Percentiles rank a stretch among this genome's conserved stretches.
Evolutionary conservation across 37 sponge, comb jelly and placozoan species (phyloP).

Genomic region (Sycon ciliatum): DNA sequence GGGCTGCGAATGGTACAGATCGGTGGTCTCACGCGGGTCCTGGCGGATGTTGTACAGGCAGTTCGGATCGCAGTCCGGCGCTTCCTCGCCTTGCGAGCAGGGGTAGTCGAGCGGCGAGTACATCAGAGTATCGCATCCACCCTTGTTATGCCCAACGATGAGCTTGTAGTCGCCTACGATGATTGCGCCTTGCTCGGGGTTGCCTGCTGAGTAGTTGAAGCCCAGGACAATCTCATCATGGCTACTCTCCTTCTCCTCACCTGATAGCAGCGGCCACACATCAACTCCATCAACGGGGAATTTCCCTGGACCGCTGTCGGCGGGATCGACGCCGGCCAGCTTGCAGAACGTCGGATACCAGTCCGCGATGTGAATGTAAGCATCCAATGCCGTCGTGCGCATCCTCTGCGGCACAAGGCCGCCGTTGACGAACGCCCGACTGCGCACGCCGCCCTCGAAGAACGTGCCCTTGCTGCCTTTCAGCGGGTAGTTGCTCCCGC

Average conservation of each 20-base stretch:
- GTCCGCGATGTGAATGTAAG: slow-evolving; percentile 36
- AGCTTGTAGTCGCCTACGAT: slow-evolving; percentile 28
- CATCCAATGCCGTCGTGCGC: neutral
- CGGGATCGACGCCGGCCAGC: slow-evolving; percentile 27
- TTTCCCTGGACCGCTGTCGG: slow-evolving; percentile 25
- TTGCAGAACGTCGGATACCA: slow-evolving; percentile 39
- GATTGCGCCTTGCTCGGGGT: slow-evolving; percentile 18
- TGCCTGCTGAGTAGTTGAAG: slow-evolving; percentile 16
- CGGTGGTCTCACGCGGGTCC: slow-evolving; percentile 21
- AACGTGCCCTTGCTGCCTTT: slow-evolving; percentile 33
- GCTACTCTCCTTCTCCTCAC: neutral
- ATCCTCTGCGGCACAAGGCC: no score
- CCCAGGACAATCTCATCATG: slow-evolving; percentile 34
- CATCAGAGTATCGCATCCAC: slow-evolving; percentile 27
- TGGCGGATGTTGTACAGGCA: slow-evolving; percentile 16
- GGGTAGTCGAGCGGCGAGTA: slow-evolving; percentile 20
- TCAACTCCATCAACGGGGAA: slow-evolving; percentile 35
- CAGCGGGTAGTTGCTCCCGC: slow-evolving; percentile 42
- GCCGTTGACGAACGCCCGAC: slow-evolving; percentile 32
- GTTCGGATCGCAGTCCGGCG: slow-evolving; percentile 5
- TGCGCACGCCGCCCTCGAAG: slow-evolving; percentile 43
- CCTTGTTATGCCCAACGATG: slow-evolving; percentile 13
- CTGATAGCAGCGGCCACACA: slow-evolving; percentile 34
- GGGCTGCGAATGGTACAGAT: slow-evolving; percentile 16
- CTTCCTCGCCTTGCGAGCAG: neutral